Evolutionary conservation across 1,140 invertebrate species (phyloP).

Genomic region (Elymnias hypermnestra): DNA sequence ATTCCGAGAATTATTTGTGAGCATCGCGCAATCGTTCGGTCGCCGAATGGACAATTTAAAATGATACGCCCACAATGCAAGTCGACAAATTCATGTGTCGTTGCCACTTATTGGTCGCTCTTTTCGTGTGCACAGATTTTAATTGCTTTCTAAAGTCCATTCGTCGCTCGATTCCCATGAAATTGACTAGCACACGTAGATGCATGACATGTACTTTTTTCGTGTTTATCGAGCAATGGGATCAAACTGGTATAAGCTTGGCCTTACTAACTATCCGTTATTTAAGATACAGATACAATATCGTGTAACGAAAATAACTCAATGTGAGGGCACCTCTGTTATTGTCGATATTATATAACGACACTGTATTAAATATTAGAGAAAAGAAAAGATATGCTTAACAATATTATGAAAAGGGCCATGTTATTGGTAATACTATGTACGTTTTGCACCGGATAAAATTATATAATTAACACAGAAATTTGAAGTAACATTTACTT

Average conservation of each 20-base stretch:
- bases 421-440: too few relatives aligned
- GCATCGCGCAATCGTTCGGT: conserved; percentile 25
- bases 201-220: conserved; percentile 74
- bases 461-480: too few relatives aligned
- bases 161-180: conserved; percentile 69
- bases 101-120: conserved; percentile 48
- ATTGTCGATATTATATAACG: too few relatives aligned
- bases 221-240: conserved; percentile 64
- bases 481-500: too few relatives aligned
- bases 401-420: too few relatives aligned
- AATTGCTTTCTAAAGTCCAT: conserved; percentile 70
- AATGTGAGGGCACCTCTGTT: too few relatives aligned
- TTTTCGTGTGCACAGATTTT: conserved; percentile 57
- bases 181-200: conserved; percentile 70
- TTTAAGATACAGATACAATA: too few relatives aligned
- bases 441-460: too few relatives aligned
- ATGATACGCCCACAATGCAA: conserved; percentile 13
- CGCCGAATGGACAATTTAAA: conserved; percentile 24
- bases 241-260: conserved; percentile 61
- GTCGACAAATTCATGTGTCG: conserved; percentile 45
- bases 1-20: conserved; percentile 41
- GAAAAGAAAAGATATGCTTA: too few relatives aligned
- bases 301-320: too few relatives aligned
- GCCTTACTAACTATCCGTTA: too few relatives aligned
- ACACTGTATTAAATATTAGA: too few relatives aligned